Evolutionary conservation across 2,797 vertebrate genomes (phyloP), one percentile per base, ranked within the genome.

Genomic region (Poecile montanus): DNA sequence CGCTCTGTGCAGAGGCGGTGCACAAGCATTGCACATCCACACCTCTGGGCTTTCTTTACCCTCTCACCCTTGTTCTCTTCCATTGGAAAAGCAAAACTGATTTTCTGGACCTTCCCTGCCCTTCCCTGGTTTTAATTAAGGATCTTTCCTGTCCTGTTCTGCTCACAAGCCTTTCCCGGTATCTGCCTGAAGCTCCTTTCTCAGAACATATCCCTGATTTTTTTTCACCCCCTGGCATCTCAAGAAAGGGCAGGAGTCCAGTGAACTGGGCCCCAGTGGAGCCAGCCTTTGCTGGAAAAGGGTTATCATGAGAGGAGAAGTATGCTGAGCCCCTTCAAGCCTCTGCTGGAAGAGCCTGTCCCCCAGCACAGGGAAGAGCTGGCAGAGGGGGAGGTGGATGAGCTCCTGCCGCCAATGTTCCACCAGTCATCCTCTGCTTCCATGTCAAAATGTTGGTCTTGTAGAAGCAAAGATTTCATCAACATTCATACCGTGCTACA

Each of bases 1-100:
- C 2, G 5, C 72, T 88, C 68, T 1, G 1, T 30, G 47, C 1
- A 0, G 44, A 70, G 26, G 26, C 0, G 0, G 14, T 51, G 40
- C 1, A 1, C 6, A 11, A 34, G 36, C 34, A 30, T 6, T 54
- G 45, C 29, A 61, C 3, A 3, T 53, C 47, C 3, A 2, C 23
- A 54, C 13, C 27, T 70, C 68, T 16, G 6, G 0, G 0, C 50
- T 92, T 67, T 56, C 77, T 65, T 88, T 29, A 71, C 4, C 18
- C 86, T 89, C 23, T 86, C 50, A 63, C 30, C 10, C 17, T 47
- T 8, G 1, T 71, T 58, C 54, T 81, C 45, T 84, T 73, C 50
- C 32, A 22, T 0, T 11, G 17, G 36, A 88, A 86, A 84, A 78
- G 40, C 48, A 67, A 88, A 84, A 53, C 8, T 42, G 34, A 53